Conservation (phyloP, 1,140 invertebrate genomes). For the Trichonephila clavata region DNA sequence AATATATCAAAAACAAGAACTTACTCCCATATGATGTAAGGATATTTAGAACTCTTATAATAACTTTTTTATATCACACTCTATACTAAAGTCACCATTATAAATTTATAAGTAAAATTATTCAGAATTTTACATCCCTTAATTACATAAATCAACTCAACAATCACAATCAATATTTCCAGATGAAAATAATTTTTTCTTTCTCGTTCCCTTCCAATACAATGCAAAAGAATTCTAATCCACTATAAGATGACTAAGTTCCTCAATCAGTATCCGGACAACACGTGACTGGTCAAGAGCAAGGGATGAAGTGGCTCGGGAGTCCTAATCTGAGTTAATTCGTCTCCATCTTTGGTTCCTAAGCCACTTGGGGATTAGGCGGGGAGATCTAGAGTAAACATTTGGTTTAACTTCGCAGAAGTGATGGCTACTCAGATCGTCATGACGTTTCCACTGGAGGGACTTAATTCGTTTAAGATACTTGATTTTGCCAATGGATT, state of each 20-base stretch:
- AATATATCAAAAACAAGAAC: no score
- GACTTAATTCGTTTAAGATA: neutral
- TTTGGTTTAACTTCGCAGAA: neutral
- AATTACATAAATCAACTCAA: no score
- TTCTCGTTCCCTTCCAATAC: no score
- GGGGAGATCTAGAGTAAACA: neutral
- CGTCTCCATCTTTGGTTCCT: neutral
- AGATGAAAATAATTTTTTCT: no score
- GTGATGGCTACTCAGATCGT: neutral
- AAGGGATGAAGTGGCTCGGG: constrained; percentile 10
- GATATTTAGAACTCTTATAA: no score
- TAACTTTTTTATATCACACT: no score
- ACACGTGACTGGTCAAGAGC: neutral
- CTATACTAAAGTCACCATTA: no score
- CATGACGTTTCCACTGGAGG: neutral
- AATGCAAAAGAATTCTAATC: neutral
- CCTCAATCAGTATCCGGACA: neutral
- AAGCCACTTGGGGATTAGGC: neutral
- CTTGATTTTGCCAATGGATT: neutral
- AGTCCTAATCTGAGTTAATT: constrained; percentile 54
- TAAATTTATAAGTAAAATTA: no score
- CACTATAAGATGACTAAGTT: neutral
- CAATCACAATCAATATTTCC: no score
- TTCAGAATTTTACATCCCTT: no score
- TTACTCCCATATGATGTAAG: no score